Base-by-base conservation (phyloP, 2,113 vertebrate genomes). In the Oncorhynchus mykiss region DNA sequence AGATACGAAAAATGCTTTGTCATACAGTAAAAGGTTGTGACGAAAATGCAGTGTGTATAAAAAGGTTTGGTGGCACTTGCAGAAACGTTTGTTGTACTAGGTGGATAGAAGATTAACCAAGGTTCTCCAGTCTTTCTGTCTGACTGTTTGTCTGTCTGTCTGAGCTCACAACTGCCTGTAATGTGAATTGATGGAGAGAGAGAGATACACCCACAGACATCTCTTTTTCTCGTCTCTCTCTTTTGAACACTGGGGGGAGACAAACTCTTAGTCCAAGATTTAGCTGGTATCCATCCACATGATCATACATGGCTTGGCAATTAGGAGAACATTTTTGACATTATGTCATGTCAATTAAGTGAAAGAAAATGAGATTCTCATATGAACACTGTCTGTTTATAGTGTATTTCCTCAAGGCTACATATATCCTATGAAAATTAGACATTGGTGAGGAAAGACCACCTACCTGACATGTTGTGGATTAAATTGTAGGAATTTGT, bases 171-270 rank as follows among this genome's bases (percentile, higher is more conserved):
- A 39, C 8, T 39, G 39, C 2, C 39, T 39, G 39, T 9, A 39
- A 39, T 34, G 34, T 34, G 34, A 34, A 34, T 6, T 34, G 34
- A 34, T 39, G 6, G 49, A 51, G 59, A 22, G 59, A n/a, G 51
- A n/a, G 7, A 16, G n/a, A 16, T n/a, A 22, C 16, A 8, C 59
- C 7, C 2, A 22, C 5, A 13, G 7, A 5, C n/a, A n/a, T 24
- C 3, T 16, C 2, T 62, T n/a, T 62, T 18, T 57, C 8, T 62
- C 20, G 9, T 24, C 16, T 22, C 2, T 57, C 51, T 57, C 51
- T 62, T 9, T n/a, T 62, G 51, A 65, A 71, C 89, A 67, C 84
- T 73, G 71, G 89, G 67, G 80, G 86, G 89, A 78, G 88, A 87
- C 88, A 92, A 80, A 91, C 70, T 65, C 85, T 76, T 39, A 39